Percentiles rank a stretch among this genome's conserved stretches.
phyloP scores from a whole-genome alignment of 2,888 invertebrate species.

The Nomada lathburiana region DNA sequence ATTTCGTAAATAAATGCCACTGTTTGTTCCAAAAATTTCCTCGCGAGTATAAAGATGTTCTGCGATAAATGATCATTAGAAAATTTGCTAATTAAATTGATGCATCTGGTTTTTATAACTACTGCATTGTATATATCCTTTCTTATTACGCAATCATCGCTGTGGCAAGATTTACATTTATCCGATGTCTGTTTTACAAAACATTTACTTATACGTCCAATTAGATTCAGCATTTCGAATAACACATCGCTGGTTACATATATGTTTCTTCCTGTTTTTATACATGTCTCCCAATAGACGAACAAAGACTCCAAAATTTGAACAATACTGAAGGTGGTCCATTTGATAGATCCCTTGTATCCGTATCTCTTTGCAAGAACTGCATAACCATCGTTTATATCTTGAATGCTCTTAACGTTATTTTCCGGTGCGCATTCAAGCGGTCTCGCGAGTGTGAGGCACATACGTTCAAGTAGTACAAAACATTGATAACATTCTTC shows the following conservation, averaged over 20 bases:
- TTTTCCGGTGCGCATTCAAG: constrained; percentile 44
- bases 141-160: constrained; percentile 59
- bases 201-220: constrained; percentile 50
- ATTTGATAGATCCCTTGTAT: constrained; percentile 44
- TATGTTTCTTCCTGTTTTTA: constrained; percentile 37
- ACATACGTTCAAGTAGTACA: constrained; percentile 58
- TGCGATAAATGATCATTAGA: constrained; percentile 45
- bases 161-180: constrained; percentile 67
- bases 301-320: constrained; percentile 65
- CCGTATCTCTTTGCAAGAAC: constrained; percentile 47
- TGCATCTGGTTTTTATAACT: constrained; percentile 52
- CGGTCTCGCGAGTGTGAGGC: constrained; percentile 61
- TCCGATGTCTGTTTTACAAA: constrained; percentile 41
- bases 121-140: constrained; percentile 68
- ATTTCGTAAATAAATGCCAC: constrained; percentile 61
- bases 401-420: constrained; percentile 43
- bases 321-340: constrained; percentile 51
- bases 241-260: constrained; percentile 59
- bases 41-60: constrained; percentile 47
- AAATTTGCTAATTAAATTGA: constrained; percentile 63
- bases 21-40: constrained; percentile 62
- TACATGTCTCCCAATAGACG: constrained; percentile 67
- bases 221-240: constrained; percentile 57
- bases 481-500: constrained; percentile 67
- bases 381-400: constrained; percentile 32